Base-by-base conservation (phyloP, 2,797 vertebrate genomes). In the Anguilla pacifica region DNA sequence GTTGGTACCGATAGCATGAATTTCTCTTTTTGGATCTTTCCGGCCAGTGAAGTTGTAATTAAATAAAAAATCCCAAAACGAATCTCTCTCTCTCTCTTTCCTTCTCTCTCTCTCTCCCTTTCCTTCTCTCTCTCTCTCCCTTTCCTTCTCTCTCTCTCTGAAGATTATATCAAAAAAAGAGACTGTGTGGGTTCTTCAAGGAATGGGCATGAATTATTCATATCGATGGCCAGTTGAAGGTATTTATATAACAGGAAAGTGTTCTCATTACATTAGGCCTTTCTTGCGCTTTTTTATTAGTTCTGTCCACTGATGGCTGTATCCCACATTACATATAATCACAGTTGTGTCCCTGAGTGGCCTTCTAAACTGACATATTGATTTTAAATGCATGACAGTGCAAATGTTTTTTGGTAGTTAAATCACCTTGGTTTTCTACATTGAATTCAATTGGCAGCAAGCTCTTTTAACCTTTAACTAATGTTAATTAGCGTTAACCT, bases 161-260 rank as follows among this genome's bases (percentile, higher is more conserved):
- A 67, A 67, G 25, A 67, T 67, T 67, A 67, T 67, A n/a, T n/a
- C 22, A 72, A 35, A 28, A 2, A 31, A 28, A 28, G 25, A 28
- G 7, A n/a, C 10, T 67, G 35, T 72, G 17, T 77, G 70, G 70
- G 57, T 39, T 86, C 85, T 86, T 53, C n/a, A 86, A 86, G 67
- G 55, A 59, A 55, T 74, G 70, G 51, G 17, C 25, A 84, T 86
- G 53, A 86, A 86, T 82, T 81, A 64, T 82, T 86, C 55, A 87
- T 53, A 13, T 22, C 28, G 31, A 51, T 43, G 39, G 53, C 6
- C 22, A 39, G 53, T 87, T 82, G 82, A 59, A 19, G 15, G 17
- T 28, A 57, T 61, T 79, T 61, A 81, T n/a, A 35, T 22, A 43
- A 25, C 55, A 79, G 55, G 61, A 39, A 70, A 28, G 51, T 43